phyloP scores from a whole-genome alignment of 2,113 vertebrate species.

The Actinemys pallida region DNA sequence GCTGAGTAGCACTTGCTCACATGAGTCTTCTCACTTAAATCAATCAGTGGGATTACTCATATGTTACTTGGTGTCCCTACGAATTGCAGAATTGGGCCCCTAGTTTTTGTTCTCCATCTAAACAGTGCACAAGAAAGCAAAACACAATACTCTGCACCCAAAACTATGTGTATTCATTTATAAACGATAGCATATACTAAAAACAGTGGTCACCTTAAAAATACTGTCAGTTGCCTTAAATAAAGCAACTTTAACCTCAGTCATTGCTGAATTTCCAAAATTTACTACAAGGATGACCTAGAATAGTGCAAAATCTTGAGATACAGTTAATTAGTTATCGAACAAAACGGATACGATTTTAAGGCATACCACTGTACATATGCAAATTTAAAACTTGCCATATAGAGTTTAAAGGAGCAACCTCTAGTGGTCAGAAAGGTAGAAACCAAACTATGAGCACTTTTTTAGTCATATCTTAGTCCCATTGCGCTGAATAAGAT shows the following conservation, averaged over 20 bases:
- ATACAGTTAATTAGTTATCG: too few relatives aligned
- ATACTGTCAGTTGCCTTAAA: neutral
- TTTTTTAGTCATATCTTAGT: neutral
- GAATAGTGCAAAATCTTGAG: neutral
- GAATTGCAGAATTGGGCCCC: neutral
- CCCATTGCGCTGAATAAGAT: neutral
- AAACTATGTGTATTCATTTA: neutral
- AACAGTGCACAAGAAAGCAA: neutral
- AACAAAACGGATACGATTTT: neutral
- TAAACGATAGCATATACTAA: neutral
- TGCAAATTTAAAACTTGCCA: neutral
- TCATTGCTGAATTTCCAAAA: neutral
- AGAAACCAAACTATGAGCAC: neutral
- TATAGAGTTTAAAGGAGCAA: neutral
- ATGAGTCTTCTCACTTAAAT: neutral
- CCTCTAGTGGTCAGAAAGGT: neutral
- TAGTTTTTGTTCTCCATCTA: neutral
- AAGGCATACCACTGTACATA: too few relatives aligned
- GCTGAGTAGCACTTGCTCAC: neutral
- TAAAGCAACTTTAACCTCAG: neutral
- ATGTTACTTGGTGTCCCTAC: neutral
- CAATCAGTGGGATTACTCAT: neutral
- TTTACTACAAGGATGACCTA: neutral
- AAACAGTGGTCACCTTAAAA: neutral
- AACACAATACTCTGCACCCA: neutral